phyloP scores from a whole-genome alignment of 2,888 invertebrate genomes.

The Dinocampus coccinellae region DNA sequence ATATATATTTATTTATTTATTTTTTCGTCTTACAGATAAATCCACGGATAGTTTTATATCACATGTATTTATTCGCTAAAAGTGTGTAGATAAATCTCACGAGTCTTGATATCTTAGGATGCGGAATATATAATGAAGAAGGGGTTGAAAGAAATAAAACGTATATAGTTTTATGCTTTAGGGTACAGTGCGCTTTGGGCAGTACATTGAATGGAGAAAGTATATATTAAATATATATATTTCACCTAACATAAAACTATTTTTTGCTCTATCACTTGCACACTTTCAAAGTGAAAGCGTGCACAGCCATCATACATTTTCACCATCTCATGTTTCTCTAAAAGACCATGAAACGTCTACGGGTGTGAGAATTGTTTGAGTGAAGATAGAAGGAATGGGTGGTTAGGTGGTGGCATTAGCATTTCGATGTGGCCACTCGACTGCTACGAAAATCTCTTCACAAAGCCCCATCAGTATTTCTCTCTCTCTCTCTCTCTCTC shows the following conservation, averaged over 20 bases:
- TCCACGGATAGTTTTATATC: neutral
- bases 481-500: neutral
- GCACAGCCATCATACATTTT: constrained; percentile 37
- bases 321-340: constrained; percentile 39
- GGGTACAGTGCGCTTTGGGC: neutral
- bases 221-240: neutral
- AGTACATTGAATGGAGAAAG: neutral
- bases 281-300: constrained; percentile 1
- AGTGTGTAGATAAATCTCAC: neutral
- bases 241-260: constrained; percentile 9
- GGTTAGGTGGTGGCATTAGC: constrained; percentile 29
- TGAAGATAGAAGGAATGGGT: neutral
- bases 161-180: neutral
- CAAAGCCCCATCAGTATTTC: neutral
- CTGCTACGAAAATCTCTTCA: constrained; percentile 22
- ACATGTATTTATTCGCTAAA: constrained; percentile 17
- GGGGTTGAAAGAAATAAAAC: constrained; percentile 12
- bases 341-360: constrained; percentile 37
- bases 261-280: constrained; percentile 17
- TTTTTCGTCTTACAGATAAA: neutral
- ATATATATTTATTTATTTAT: neutral
- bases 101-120: constrained; percentile 6
- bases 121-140: constrained; percentile 3
- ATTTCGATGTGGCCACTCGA: constrained; percentile 39
- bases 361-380: constrained; percentile 5